phyloP scores from a whole-genome alignment of 2,113 vertebrate genomes.

The Prunella himalayana region DNA sequence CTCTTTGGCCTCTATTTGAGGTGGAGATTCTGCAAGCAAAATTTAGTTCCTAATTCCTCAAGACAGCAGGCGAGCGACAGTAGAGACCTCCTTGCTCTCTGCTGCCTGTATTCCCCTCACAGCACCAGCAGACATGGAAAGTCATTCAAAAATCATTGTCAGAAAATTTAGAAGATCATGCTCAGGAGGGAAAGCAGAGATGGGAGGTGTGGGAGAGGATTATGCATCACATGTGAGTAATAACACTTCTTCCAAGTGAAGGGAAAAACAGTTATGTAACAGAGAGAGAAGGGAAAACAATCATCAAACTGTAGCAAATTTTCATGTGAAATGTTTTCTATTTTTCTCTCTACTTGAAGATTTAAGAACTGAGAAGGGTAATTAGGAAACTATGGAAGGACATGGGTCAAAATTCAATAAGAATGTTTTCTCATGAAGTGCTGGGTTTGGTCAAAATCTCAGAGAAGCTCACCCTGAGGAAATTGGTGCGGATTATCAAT shows the following conservation, averaged over 20 bases:
- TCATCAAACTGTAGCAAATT: not conserved
- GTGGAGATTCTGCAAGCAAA: not conserved
- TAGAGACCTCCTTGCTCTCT: not conserved
- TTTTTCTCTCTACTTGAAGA: not conserved
- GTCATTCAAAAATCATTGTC: not conserved
- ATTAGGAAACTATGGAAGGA: not conserved
- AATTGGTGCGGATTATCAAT: not conserved
- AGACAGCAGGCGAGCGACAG: not conserved
- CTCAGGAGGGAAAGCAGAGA: not conserved
- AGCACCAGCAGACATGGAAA: not conserved
- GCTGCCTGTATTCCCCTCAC: not conserved
- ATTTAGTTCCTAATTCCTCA: not conserved
- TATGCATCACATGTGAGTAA: constrained; percentile 47
- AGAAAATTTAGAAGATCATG: constrained; percentile 9
- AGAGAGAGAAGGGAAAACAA: not conserved
- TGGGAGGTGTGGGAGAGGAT: not conserved
- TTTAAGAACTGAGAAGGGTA: not conserved
- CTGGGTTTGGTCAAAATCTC: not conserved
- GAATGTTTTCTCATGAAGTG: not conserved
- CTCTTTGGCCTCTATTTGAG: not conserved
- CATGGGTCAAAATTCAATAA: not conserved
- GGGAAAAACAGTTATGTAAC: not conserved
- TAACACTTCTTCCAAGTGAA: not conserved
- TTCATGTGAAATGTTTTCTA: not conserved
- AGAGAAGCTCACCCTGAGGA: not conserved